A percentile compares a stretch with the other conserved stretches of the same genome.
These are phyloP conservation scores for Epicauta chinensis DNA, from an alignment of 1,140 invertebrate genomes.

Conservation along the genomic window DNA sequence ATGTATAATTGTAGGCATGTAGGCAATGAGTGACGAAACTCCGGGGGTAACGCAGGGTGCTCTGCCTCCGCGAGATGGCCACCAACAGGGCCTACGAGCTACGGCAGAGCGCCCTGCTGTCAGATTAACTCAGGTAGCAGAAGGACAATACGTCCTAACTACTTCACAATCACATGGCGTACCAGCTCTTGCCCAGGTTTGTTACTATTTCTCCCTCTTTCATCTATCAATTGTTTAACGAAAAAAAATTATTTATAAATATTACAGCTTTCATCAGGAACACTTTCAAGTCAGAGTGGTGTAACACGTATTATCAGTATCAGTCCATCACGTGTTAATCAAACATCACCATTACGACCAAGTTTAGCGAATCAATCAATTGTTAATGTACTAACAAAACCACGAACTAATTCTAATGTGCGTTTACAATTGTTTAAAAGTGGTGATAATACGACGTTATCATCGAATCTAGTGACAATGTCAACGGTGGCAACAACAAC, in stretches of 20 bases:
- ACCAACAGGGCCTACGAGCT: conserved; percentile 24
- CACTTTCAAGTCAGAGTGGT: conserved; percentile 21
- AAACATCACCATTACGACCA: conserved; percentile 32
- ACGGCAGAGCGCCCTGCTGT: conserved; percentile 36
- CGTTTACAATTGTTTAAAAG: conserved; percentile 34
- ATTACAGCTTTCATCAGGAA: conserved; percentile 31
- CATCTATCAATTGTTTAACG: no score
- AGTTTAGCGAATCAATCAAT: conserved; percentile 40
- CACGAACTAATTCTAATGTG: conserved; percentile 30
- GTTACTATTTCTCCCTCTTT: no score
- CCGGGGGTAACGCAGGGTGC: conserved; percentile 41
- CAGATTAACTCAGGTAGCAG: conserved; percentile 36
- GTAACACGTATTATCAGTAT: conserved; percentile 40
- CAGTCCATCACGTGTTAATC: conserved; percentile 32
- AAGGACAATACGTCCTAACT: conserved; percentile 38
- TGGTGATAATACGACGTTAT: conserved; percentile 9
- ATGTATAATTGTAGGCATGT: conserved; percentile 25
- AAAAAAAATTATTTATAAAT: no score
- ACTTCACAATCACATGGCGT: conserved; percentile 32
- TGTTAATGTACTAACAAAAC: conserved; percentile 39
- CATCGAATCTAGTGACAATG: background rate
- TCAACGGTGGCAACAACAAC: conserved; percentile 29
- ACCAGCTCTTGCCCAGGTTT: conserved; percentile 37
- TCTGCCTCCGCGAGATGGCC: conserved; percentile 40
- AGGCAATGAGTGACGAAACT: conserved; percentile 42